Evolutionary conservation across 1,140 invertebrate species (phyloP).

Genomic region (Drosophila ananassae): DNA sequence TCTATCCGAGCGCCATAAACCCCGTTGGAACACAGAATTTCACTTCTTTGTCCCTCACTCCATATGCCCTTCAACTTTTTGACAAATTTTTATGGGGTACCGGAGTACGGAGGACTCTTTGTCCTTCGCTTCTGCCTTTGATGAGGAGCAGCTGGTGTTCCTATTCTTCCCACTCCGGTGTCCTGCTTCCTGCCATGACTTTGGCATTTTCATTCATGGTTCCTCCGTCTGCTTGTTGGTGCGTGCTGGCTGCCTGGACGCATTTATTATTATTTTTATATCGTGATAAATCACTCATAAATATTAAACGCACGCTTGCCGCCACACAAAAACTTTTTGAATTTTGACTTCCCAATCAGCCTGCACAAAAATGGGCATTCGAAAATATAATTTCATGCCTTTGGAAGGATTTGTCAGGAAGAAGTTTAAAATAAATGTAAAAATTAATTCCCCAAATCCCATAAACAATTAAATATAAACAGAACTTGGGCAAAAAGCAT

Average conservation of each 20-base stretch:
- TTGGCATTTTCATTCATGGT: slow-evolving; percentile 25
- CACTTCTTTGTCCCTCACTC: not conserved
- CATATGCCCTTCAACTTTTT: slow-evolving; percentile 15
- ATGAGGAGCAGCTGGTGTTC: slow-evolving; percentile 51
- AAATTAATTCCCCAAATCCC: too few relatives aligned
- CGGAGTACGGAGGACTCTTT: slow-evolving; percentile 42
- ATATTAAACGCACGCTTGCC: slow-evolving; percentile 80
- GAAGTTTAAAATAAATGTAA: not conserved
- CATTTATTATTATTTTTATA: slow-evolving; percentile 83
- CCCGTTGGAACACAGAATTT: slow-evolving; percentile 1
- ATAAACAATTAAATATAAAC: too few relatives aligned
- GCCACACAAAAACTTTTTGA: slow-evolving; percentile 60
- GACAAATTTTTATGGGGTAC: slow-evolving; percentile 67
- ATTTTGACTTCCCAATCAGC: slow-evolving; percentile 46
- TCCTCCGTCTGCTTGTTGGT: slow-evolving; percentile 52
- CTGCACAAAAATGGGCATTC: slow-evolving; percentile 15
- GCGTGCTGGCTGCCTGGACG: slow-evolving; percentile 48
- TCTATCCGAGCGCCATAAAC: slow-evolving; percentile 29
- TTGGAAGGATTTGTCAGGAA: slow-evolving; percentile 11
- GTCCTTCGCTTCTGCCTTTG: slow-evolving; percentile 47
- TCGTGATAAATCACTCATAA: slow-evolving; percentile 83
- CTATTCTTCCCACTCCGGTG: slow-evolving; percentile 24
- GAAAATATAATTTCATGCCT: slow-evolving; percentile 12
- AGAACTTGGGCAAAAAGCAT: not conserved
- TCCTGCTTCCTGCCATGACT: not conserved